phyloP scores from a whole-genome alignment of 2,888 invertebrate genomes.

The Heliconius charithonia region DNA sequence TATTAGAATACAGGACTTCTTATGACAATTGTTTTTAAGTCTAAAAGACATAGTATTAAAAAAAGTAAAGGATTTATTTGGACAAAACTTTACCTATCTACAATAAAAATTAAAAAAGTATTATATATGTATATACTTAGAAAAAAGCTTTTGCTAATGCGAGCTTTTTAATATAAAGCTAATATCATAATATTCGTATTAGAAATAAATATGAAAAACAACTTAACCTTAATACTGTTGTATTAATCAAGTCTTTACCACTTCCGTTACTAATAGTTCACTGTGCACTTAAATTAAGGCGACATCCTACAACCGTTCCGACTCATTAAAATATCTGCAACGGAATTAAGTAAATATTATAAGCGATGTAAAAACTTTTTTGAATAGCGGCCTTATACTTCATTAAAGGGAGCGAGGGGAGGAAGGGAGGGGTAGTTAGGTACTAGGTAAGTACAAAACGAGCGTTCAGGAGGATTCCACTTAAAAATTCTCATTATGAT shows the following conservation, averaged over 20 bases:
- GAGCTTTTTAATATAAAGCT: neutral
- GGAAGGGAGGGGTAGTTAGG: neutral
- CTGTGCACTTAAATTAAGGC: slow-evolving; percentile 44
- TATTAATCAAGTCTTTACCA: slow-evolving; percentile 1
- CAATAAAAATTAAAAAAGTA: too few species aligned
- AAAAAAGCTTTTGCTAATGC: neutral
- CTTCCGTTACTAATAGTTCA: slow-evolving; percentile 7
- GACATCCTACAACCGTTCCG: slow-evolving; percentile 44
- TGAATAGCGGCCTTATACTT: slow-evolving; percentile 30
- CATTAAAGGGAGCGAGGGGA: slow-evolving; percentile 23
- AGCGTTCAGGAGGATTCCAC: slow-evolving; percentile 36
- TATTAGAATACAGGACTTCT: too few species aligned
- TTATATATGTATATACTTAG: too few species aligned
- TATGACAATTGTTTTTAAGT: too few species aligned
- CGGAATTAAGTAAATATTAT: slow-evolving; percentile 47
- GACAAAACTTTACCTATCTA: too few species aligned
- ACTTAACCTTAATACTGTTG: neutral
- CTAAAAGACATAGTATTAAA: too few species aligned
- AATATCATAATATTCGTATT: too few species aligned
- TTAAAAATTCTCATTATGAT: slow-evolving; percentile 4
- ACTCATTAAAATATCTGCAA: slow-evolving; percentile 58
- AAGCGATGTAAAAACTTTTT: slow-evolving; percentile 38
- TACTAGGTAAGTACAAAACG: slow-evolving; percentile 3
- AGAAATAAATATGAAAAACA: neutral
- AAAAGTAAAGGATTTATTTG: too few species aligned